phyloP scores from a whole-genome alignment of 2,888 invertebrate species.

The Pyrochroa serraticornis region DNA sequence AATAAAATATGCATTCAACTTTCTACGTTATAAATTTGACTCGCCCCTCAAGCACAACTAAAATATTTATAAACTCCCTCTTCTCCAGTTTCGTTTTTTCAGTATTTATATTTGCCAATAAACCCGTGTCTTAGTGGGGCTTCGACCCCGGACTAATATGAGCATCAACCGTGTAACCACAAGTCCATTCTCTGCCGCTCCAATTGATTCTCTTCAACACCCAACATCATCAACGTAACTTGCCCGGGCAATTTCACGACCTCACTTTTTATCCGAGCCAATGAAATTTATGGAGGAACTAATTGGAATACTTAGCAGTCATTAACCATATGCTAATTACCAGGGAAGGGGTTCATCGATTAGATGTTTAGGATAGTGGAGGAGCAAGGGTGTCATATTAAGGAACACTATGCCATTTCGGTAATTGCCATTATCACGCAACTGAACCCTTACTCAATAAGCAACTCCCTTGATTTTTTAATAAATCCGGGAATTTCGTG shows the following conservation, averaged over 20 bases:
- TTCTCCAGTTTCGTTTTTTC: too few species aligned
- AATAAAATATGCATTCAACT: conserved; percentile 3
- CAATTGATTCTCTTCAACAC: conserved; percentile 7
- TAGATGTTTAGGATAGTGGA: background rate
- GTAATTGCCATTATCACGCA: background rate
- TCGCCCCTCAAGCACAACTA: background rate
- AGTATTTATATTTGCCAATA: too few species aligned
- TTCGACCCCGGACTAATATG: background rate
- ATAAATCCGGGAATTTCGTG: too few species aligned
- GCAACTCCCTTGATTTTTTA: too few species aligned
- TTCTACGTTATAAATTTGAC: background rate
- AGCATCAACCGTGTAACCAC: conserved; percentile 2
- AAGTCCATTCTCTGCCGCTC: background rate
- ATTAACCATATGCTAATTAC: background rate
- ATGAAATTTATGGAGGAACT: too few species aligned
- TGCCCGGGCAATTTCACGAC: background rate
- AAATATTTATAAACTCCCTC: background rate
- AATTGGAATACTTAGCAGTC: background rate
- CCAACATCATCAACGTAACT: conserved; percentile 2
- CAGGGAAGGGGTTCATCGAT: background rate
- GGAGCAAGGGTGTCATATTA: background rate
- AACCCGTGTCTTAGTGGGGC: too few species aligned
- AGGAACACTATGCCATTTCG: background rate
- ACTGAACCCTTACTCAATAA: background rate
- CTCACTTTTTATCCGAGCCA: too few species aligned